Evolutionary conservation across 2,888 invertebrate species (phyloP), one percentile per base, ranked within the genome.

Genomic region (Deilephila porcellus): DNA sequence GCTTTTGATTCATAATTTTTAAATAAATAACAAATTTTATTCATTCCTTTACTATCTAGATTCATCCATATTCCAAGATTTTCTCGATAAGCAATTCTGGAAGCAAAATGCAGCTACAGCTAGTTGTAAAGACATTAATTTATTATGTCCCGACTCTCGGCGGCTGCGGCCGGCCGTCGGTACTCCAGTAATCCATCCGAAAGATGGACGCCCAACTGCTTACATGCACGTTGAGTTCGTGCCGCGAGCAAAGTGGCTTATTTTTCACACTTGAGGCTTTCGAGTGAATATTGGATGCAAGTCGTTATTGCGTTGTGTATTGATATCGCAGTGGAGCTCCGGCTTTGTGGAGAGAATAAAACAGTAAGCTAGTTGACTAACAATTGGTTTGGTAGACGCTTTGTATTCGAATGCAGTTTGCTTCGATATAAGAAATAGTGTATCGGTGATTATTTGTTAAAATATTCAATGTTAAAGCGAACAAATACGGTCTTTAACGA

Each of bases 61-160:
- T 4, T 17, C 14, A 32, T 4, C 25, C 8, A 19, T 25, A 3
- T 20, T 25, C 4, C 6, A 62, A 62, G 4, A 8, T 32, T 29
- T 25, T 4, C 4, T 3, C 4, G 17, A 32, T 62, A 11, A 8
- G 0, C 17, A 5, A 63, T 34, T 34, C 34, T 8, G 7, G 37
- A 8, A 34, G n/a, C 37, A 63, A 63, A 63, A 37, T 34, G 8
- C 63, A 67, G 67, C 20, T 45, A 64, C n/a, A 45, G 64, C 45
- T 52, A 25, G 67, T 25, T 25, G 45, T 67, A 17, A 67, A 67
- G 67, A 52, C 67, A 67, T 25, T 67, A 67, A 67, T 67, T 67
- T 67, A 67, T 67, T 67, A 67, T 20, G 45, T 20, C 17, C 20
- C 67, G 17, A 67, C 52, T 52, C 45, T 37, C 20, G 20, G 8